These are phyloP conservation scores for Diplodus sargus DNA, from an alignment of 2,797 vertebrate genomes.

Conservation along the genomic window DNA sequence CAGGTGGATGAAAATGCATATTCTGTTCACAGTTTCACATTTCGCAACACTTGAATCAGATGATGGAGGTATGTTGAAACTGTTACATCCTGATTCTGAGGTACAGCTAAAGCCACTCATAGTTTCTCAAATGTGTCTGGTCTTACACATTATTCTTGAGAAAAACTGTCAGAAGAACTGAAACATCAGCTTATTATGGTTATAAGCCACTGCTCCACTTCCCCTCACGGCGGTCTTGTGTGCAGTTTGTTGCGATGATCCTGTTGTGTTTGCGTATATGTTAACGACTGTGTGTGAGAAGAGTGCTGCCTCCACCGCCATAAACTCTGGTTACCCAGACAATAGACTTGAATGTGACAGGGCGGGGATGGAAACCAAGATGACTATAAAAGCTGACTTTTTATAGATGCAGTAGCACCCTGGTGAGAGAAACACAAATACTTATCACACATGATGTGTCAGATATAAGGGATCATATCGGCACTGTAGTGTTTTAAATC, in stretches of 20 bases:
- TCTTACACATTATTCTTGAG: neutral
- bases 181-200: neutral
- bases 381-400: constrained; percentile 35
- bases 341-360: constrained; percentile 45
- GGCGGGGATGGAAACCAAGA: constrained; percentile 44
- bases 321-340: constrained; percentile 54
- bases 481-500: neutral
- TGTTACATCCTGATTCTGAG: neutral
- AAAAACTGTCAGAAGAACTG: neutral
- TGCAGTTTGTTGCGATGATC: constrained; percentile 4
- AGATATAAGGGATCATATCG: neutral
- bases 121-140: neutral
- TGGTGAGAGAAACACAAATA: neutral
- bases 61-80: too few relatives aligned
- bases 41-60: neutral
- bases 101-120: too few relatives aligned
- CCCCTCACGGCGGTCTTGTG: neutral
- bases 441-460: neutral
- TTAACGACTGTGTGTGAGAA: constrained; percentile 24
- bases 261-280: constrained; percentile 1
- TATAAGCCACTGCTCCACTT: neutral
- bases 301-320: constrained; percentile 10
- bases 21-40: neutral
- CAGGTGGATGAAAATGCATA: neutral
- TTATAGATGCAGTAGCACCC: constrained; percentile 8